These are phyloP conservation scores for Sphyrna mokarran DNA, from an alignment of 2,113 vertebrate genomes.

Conservation along the genomic window DNA sequence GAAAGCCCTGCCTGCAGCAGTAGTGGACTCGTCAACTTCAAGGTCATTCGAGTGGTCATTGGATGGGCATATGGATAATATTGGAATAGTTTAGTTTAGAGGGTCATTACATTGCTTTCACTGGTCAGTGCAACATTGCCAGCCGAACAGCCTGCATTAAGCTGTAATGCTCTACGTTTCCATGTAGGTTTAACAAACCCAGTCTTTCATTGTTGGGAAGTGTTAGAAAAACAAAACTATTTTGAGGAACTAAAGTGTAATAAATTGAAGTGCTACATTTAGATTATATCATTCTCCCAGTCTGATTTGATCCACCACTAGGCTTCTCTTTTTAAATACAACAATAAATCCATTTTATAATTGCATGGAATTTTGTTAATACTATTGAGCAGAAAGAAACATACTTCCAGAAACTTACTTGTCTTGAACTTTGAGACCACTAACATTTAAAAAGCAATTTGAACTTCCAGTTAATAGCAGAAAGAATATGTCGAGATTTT, in stretches of 20 bases:
- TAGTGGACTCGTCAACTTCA: too few relatives aligned
- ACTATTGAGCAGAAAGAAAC: not conserved
- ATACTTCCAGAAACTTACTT: not conserved
- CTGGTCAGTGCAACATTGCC: too few relatives aligned
- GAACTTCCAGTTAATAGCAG: too few relatives aligned
- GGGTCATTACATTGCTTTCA: too few relatives aligned
- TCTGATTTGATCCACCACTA: not conserved
- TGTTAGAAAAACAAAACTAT: not conserved
- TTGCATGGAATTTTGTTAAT: not conserved
- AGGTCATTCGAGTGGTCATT: too few relatives aligned
- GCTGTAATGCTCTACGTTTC: too few relatives aligned
- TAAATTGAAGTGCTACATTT: not conserved
- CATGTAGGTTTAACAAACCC: not conserved
- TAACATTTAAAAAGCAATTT: too few relatives aligned
- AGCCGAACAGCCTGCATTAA: too few relatives aligned
- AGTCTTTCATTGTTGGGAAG: not conserved
- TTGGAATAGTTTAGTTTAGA: too few relatives aligned
- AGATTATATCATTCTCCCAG: not conserved
- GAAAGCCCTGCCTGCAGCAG: too few relatives aligned
- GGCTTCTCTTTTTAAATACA: not conserved
- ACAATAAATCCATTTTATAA: not conserved
- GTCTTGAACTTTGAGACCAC: not conserved
- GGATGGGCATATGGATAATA: too few relatives aligned
- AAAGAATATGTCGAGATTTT: too few relatives aligned
- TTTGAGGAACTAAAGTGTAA: not conserved